These are phyloP conservation scores for Gadopsis bispinosus DNA, from an alignment of 2,797 vertebrate species.

Conservation along the genomic window DNA sequence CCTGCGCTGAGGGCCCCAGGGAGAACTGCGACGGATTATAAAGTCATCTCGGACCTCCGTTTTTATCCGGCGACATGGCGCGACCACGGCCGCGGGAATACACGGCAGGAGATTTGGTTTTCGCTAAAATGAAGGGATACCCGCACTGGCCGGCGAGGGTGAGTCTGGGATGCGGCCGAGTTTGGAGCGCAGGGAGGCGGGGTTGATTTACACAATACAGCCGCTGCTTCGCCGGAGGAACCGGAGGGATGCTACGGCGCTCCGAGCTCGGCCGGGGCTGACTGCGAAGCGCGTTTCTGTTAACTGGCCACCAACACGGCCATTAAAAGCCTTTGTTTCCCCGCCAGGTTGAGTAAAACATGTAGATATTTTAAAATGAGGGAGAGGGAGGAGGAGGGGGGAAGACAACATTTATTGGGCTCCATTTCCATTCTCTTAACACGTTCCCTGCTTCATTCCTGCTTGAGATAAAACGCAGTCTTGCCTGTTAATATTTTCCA, in stretches of 20 bases:
- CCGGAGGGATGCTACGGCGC: slow-evolving; percentile 17
- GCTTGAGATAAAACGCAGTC: not conserved
- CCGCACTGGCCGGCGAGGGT: slow-evolving; percentile 97
- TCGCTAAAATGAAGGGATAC: slow-evolving; percentile 96
- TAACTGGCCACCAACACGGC: not conserved
- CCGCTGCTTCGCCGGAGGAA: slow-evolving; percentile 49
- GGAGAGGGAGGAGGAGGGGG: not conserved
- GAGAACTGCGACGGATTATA: slow-evolving; percentile 44
- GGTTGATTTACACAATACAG: slow-evolving; percentile 50
- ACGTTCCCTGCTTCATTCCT: not conserved
- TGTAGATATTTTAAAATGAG: not conserved
- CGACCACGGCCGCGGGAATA: slow-evolving; percentile 94
- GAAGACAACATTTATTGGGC: not conserved
- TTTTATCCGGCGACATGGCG: slow-evolving; percentile 84
- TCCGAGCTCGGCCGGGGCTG: not conserved
- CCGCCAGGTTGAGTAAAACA: not conserved
- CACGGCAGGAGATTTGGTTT: slow-evolving; percentile 94
- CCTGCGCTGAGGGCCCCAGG: slow-evolving; percentile 56
- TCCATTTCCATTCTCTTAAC: not conserved
- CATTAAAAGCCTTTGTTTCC: not conserved
- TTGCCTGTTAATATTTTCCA: not conserved
- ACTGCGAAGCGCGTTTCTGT: not conserved
- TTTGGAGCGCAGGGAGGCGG: slow-evolving; percentile 74
- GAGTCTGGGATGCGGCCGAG: slow-evolving; percentile 84
- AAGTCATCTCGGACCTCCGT: slow-evolving; percentile 17